Conservation (phyloP, 2,797 vertebrate genomes). For the Paratrypauchen microcephalus region DNA sequence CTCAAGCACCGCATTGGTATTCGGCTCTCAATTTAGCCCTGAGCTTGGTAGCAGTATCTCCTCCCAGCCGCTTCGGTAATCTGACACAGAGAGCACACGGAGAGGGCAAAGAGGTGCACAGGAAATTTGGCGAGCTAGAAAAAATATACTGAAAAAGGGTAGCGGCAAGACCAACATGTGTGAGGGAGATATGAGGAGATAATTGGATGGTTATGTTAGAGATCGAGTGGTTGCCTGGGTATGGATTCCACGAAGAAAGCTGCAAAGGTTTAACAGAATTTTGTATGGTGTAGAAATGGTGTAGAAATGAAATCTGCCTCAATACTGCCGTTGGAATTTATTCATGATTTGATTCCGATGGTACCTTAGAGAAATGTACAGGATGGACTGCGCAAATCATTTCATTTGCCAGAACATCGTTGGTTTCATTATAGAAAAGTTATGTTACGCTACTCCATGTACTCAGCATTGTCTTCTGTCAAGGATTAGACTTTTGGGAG, state of each 20-base stretch:
- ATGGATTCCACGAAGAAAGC: not conserved
- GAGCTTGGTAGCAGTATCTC: conserved; percentile 60
- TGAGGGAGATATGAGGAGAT: not conserved
- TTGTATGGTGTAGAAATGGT: too few species aligned
- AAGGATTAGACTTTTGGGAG: too few species aligned
- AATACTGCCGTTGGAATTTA: not conserved
- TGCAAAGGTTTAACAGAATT: too few species aligned
- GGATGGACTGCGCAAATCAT: too few species aligned
- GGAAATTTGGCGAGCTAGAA: conserved; percentile 27
- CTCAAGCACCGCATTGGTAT: conserved; percentile 70
- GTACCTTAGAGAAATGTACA: too few species aligned
- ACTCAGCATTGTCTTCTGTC: too few species aligned
- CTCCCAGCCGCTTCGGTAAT: conserved; percentile 65
- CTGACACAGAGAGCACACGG: conserved; percentile 51
- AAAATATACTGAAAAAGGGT: conserved; percentile 35
- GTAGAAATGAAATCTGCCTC: too few species aligned
- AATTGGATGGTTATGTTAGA: not conserved
- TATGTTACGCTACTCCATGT: too few species aligned
- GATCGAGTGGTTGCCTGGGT: not conserved
- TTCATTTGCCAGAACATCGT: too few species aligned
- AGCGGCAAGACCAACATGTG: not conserved
- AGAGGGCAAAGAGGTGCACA: conserved; percentile 15
- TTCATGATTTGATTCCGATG: not conserved
- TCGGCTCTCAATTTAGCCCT: conserved; percentile 69
- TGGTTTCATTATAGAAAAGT: too few species aligned